phyloP scores from a whole-genome alignment of 2,797 vertebrate genomes.

The Etheostoma perlongum region DNA sequence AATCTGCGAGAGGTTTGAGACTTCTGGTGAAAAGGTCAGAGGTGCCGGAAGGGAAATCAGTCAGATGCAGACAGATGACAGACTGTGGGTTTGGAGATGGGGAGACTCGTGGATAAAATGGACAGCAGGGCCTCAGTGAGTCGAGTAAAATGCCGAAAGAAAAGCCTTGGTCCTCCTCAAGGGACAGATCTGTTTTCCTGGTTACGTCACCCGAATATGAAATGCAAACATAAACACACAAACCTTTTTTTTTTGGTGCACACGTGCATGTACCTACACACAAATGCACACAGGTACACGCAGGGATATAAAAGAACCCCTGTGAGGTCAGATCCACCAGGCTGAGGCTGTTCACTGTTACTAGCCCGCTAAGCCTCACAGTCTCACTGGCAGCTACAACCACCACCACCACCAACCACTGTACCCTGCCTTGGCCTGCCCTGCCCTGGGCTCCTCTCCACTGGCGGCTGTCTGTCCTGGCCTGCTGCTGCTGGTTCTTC shows the following conservation, averaged over 20 bases:
- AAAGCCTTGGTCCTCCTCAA: slow-evolving; percentile 72
- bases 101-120: slow-evolving; percentile 51
- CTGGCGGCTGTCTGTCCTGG: slow-evolving; percentile 75
- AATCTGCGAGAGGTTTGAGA: slow-evolving; percentile 65
- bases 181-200: slow-evolving; percentile 80
- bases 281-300: slow-evolving; percentile 57
- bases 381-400: slow-evolving; percentile 75
- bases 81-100: slow-evolving; percentile 55
- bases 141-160: slow-evolving; percentile 79
- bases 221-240: slow-evolving; percentile 65
- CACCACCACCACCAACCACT: slow-evolving; percentile 75
- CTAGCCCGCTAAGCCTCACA: slow-evolving; percentile 70
- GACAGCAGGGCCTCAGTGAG: slow-evolving; percentile 70
- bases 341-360: slow-evolving; percentile 83
- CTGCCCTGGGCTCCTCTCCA: slow-evolving; percentile 58
- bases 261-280: slow-evolving; percentile 59
- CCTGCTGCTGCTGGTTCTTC: slow-evolving; percentile 43
- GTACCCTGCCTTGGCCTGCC: slow-evolving; percentile 64
- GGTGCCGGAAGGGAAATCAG: slow-evolving; percentile 57
- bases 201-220: slow-evolving; percentile 81
- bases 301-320: slow-evolving; percentile 83
- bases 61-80: slow-evolving; percentile 65
- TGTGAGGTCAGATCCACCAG: slow-evolving; percentile 83
- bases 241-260: slow-evolving; percentile 36
- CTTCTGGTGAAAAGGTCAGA: slow-evolving; percentile 66